A percentile compares a stretch with the other conserved stretches of the same genome.
phyloP scores from a whole-genome alignment of 2,888 invertebrate species.

The Sesia bembeciformis region DNA sequence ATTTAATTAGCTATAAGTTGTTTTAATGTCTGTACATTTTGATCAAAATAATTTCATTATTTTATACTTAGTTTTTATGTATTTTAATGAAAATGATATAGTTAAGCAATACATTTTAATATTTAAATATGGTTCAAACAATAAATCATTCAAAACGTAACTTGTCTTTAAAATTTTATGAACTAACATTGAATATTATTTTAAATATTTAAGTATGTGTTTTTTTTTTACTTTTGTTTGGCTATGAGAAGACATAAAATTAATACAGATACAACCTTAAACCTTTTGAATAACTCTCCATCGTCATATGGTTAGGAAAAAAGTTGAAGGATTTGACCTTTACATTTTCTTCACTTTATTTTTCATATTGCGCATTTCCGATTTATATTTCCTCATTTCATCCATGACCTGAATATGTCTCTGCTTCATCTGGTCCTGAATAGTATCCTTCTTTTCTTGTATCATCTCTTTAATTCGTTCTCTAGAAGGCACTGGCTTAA shows the following conservation, averaged over 20 bases:
- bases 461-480: slow-evolving; percentile 78
- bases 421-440: slow-evolving; percentile 72
- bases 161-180: not conserved
- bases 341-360: slow-evolving; percentile 59
- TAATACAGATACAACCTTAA: no score
- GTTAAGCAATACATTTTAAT: slow-evolving; percentile 24
- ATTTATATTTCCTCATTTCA: slow-evolving; percentile 65
- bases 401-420: slow-evolving; percentile 62
- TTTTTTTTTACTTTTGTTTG: no score
- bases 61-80: slow-evolving; percentile 20
- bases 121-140: slow-evolving; percentile 13
- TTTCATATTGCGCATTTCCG: slow-evolving; percentile 64
- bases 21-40: slow-evolving; percentile 65
- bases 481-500: slow-evolving; percentile 85
- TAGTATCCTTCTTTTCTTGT: slow-evolving; percentile 74
- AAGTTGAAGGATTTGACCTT: slow-evolving; percentile 2
- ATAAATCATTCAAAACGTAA: slow-evolving; percentile 17
- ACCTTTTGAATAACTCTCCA: no score
- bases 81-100: slow-evolving; percentile 29
- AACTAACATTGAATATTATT: not conserved
- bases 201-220: not conserved
- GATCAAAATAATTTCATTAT: slow-evolving; percentile 49
- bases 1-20: slow-evolving; percentile 29
- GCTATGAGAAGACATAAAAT: no score
- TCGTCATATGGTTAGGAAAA: not conserved